Base-by-base conservation (phyloP, 2,113 vertebrate genomes). In the Megaceryle maxima region DNA sequence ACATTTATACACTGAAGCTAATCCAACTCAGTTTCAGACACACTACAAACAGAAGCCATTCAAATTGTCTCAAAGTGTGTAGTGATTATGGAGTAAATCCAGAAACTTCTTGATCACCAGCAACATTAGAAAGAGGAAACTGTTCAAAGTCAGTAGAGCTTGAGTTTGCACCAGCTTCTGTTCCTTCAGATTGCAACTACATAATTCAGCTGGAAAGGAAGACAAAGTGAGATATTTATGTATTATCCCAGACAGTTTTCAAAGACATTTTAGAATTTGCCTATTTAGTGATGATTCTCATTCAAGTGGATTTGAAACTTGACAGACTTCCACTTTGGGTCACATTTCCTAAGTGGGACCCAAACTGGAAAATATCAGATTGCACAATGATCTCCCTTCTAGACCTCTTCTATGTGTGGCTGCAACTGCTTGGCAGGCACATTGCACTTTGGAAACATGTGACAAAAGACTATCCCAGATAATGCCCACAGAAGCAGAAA, bases 271-370 rank as follows among this genome's bases (percentile, higher is more conserved):
- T 59, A 92, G 59, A 83, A 35, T 88, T 74, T 86, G 64, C 21
- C 59, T 59, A 19, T 44, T 94, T 83, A 46, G 46, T 16, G 50
- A 83, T 90, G 67, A 90, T 66, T 88, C 55, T 55, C 64, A 77
- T 88, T 93, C 68, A 79, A 96, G 59, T 73, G 70, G 85, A n/a
- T 86, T 83, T 94, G 79, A 96, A 94, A 88, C n/a, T 87, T 91
- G 92, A 75, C 83, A 84, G 80, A 39, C 46, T 92, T 91, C 92
- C 69, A 86, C 76, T 81, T 35, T 67, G 92, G 73, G 80, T 78
- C 73, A 29, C 33, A 78, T 88, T 94, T 92, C 92, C 86, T 70
- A 22, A 78, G 48, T 64, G 2, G 0, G 25, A 76, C 37, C 41
- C 73, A 50, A 70, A 88, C 25, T 92, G 80, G 55, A 69, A 88